Evolutionary conservation across 2,113 vertebrate species (phyloP).

Genomic region (Lamprotornis superbus): DNA sequence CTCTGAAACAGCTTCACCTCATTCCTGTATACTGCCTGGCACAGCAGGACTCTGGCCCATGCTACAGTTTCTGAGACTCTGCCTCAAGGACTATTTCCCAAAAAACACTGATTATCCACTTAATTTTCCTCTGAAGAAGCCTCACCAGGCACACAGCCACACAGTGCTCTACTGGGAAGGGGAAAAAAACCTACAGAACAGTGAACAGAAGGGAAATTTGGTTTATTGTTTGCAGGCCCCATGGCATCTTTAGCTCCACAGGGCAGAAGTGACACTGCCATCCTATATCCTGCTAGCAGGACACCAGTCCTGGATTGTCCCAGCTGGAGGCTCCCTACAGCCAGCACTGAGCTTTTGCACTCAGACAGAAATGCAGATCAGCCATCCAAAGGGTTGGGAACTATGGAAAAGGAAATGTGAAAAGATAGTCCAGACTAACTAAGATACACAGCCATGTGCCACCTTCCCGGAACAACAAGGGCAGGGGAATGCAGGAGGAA

Average conservation of each 20-base stretch:
- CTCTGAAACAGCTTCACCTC: neutral
- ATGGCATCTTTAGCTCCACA: neutral
- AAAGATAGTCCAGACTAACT: neutral
- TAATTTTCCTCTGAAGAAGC: neutral
- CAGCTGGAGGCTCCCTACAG: neutral
- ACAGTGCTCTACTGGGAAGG: neutral
- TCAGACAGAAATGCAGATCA: neutral
- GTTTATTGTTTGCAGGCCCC: neutral
- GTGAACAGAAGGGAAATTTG: fast-evolving
- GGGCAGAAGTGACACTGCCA: fast-evolving
- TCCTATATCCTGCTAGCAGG: neutral
- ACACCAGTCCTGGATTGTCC: neutral
- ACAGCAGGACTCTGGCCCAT: neutral
- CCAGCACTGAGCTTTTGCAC: neutral
- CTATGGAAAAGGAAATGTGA: neutral
- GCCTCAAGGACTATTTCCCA: neutral
- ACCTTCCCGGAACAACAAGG: neutral
- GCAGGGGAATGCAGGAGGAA: neutral
- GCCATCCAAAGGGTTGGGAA: neutral
- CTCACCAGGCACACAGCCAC: neutral
- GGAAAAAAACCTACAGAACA: neutral
- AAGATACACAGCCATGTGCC: neutral
- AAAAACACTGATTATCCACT: neutral
- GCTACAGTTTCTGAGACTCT: neutral
- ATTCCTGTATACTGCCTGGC: neutral